phyloP scores from a whole-genome alignment of 1,140 invertebrate species.

The Nebria ingens region DNA sequence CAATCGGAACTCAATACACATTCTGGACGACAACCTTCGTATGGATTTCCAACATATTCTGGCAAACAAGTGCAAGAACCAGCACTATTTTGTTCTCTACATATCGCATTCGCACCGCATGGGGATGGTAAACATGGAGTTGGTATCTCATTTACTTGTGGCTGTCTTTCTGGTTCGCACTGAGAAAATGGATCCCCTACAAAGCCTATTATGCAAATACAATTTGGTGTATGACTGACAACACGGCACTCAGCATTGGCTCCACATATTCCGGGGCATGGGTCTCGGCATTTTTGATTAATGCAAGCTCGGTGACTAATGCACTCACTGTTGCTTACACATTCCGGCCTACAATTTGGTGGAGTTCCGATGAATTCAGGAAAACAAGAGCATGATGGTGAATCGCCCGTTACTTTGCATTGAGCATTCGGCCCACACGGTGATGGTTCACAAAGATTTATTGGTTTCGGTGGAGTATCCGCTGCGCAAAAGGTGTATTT shows the following conservation, averaged over 20 bases:
- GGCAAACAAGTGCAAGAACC: constrained; percentile 63
- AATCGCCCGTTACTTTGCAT: constrained; percentile 70
- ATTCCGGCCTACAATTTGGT: constrained; percentile 55
- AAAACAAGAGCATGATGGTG: constrained; percentile 66
- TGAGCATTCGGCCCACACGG: constrained; percentile 74
- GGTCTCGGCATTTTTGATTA: constrained; percentile 56
- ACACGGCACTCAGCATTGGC: constrained; percentile 64
- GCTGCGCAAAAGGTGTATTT: constrained; percentile 35
- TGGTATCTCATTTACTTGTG: constrained; percentile 29
- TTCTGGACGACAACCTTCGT: constrained; percentile 57
- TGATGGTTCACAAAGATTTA: constrained; percentile 64
- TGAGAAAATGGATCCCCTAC: constrained; percentile 68
- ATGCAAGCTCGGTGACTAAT: constrained; percentile 49
- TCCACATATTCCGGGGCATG: constrained; percentile 69
- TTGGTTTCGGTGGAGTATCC: constrained; percentile 29
- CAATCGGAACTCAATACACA: constrained; percentile 60
- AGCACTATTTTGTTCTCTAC: constrained; percentile 52
- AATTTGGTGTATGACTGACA: constrained; percentile 55
- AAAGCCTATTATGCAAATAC: constrained; percentile 70
- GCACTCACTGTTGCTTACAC: constrained; percentile 52
- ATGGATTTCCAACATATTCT: constrained; percentile 59
- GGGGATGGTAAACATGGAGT: constrained; percentile 32
- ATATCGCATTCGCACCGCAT: constrained; percentile 67
- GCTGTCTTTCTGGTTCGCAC: constrained; percentile 37
- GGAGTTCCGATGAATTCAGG: constrained; percentile 52